Evolutionary conservation across 1,140 invertebrate species (phyloP), one percentile per base, ranked within the genome.

Genomic region (Rhyzopertha dominica): DNA sequence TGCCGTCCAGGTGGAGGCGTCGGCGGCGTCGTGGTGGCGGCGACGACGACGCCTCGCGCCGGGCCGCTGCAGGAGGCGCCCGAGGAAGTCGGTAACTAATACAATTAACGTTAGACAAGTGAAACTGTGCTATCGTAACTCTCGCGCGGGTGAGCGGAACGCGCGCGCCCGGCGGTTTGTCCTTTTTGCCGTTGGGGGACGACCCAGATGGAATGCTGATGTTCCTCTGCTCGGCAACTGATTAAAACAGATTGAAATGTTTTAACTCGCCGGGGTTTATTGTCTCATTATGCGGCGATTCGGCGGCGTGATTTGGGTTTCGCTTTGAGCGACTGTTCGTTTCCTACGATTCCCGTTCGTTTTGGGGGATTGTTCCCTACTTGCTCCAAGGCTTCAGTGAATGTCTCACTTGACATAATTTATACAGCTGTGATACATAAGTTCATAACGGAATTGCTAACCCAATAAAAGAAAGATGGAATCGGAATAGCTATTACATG

Each of bases 31-130:
- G 25, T 48, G n/a, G n/a, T n/a, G n/a, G n/a, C 53, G 48, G 41
- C 51, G 42, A 42, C 37, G 34, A 9, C 16, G 8, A 17, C 38
- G 59, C 44, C 35, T 58, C 24, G 31, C 34, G 51, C 38, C 32
- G 49, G 61, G 43, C 31, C 59, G 55, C 49, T 54, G 62, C 57
- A 53, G 56, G 45, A 36, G 45, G 55, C 52, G 54, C 60, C 43
- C 49, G 50, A 47, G 56, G 49, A 59, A 57, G 54, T 57, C 54
- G 49, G 45, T 53, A 63, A 66, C 63, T 67, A 67, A 67, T 67
- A 67, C 63, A 67, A 67, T 67, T 67, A 67, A 66, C 61, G 59
- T 44, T 54, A 67, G 63, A 66, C 65, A 67, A 67, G 65, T 66
- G 65, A 67, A 66, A 67, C 62, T 65, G 56, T 52, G 61, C 62